Base-by-base conservation (phyloP, 2,797 vertebrate genomes). In the Tapirus indicus region DNA sequence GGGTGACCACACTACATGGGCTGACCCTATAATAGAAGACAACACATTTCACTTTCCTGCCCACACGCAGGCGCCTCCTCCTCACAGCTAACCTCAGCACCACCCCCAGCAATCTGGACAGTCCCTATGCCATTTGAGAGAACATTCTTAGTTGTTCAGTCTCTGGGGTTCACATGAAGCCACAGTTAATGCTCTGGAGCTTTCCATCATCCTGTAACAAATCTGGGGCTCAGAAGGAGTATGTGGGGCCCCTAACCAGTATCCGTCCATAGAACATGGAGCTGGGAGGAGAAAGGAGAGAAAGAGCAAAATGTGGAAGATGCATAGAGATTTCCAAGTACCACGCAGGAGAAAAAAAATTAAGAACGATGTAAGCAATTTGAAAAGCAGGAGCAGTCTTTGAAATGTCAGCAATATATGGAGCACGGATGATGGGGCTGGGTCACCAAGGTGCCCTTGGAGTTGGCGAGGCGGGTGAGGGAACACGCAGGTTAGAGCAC, bases 81-180 rank as follows among this genome's bases (percentile, higher is more conserved):
- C 84, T 96, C 95, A 82, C 83, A 60, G 96, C 96, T 86, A 95
- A 91, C 97, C 97, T 97, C 96, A 64, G 95, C 85, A 91, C 98
- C 97, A 58, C 97, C 97, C 92, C 92, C 98, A 91, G 97, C 97
- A 96, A 97, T 97, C 98, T 98, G 97, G 96, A 93, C 78, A 54
- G 72, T 86, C 96, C 74, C 52, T 4, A 78, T 94, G 88, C 91
- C 94, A 66, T 82, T 85, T 44, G 92, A 72, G 58, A 91, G 84
- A 95, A 77, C 85, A 68, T 79, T 85, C 92, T 88, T 60, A 56
- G 56, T 32, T 88, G 60, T 91, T 95, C 84, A 87, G 88, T 21
- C 94, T 64, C 86, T n/a, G 72, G 52, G 27, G 84, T 82, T 92
- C 95, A 64, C 86, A 64, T 8, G 77, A 49, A 97, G 93, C 69